phyloP scores from a whole-genome alignment of 2,113 vertebrate species.

The Bubo scandiacus region DNA sequence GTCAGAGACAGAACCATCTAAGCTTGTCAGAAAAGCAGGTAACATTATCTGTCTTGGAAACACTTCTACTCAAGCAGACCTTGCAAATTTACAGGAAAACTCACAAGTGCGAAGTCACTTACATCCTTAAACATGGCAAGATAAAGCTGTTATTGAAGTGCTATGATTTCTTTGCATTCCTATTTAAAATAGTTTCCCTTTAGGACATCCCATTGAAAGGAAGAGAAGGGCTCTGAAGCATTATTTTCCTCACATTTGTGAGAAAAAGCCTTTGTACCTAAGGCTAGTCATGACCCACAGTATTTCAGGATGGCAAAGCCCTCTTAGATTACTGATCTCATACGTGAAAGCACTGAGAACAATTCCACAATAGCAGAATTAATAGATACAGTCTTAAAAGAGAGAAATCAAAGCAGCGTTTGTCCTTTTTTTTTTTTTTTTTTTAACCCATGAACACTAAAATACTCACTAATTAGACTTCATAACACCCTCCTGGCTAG shows the following conservation, averaged over 20 bases:
- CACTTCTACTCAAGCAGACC: neutral
- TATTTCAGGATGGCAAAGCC: neutral
- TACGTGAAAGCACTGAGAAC: neutral
- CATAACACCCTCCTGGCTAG: neutral
- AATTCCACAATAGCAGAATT: neutral
- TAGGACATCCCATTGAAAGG: neutral
- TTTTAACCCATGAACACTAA: neutral
- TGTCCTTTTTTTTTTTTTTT: neutral
- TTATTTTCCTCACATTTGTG: neutral
- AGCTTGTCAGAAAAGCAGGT: neutral
- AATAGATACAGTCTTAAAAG: neutral
- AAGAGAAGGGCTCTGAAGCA: neutral
- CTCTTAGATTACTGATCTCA: neutral
- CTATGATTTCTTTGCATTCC: neutral
- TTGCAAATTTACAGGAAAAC: neutral
- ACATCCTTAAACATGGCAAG: neutral
- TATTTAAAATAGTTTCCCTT: neutral
- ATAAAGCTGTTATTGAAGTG: neutral
- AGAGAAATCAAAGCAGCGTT: slow-evolving; percentile 17
- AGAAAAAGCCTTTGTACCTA: neutral
- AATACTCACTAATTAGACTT: neutral
- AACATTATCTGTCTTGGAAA: neutral
- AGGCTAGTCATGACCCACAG: neutral
- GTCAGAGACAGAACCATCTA: neutral
- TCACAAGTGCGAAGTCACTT: neutral